These are phyloP conservation scores for Agrotis clavis DNA, from an alignment of 2,888 invertebrate genomes.

Conservation along the genomic window DNA sequence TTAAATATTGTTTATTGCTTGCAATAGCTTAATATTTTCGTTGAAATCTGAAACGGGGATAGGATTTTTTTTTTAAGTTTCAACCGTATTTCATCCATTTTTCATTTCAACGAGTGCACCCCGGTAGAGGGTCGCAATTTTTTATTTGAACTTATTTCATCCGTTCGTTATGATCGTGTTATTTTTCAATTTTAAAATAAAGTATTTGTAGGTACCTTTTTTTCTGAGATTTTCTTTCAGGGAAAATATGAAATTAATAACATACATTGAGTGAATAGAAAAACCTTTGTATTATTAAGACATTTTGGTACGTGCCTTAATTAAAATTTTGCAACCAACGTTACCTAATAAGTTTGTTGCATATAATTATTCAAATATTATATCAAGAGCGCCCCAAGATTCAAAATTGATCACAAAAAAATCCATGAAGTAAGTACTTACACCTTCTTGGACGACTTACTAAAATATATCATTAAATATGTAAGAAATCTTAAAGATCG, in stretches of 20 bases:
- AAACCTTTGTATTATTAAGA: too few species aligned
- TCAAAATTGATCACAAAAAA: not conserved
- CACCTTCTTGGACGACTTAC: not conserved
- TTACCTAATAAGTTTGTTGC: too few species aligned
- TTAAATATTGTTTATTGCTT: slow-evolving; percentile 37
- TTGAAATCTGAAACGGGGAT: slow-evolving; percentile 4
- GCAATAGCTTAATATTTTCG: slow-evolving; percentile 12
- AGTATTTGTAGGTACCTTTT: too few species aligned
- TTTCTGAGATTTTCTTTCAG: not conserved
- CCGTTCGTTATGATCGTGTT: slow-evolving; percentile 16
- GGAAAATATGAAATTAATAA: too few species aligned
- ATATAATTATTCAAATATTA: not conserved
- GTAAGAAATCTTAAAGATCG: not conserved
- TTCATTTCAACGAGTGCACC: slow-evolving; percentile 37
- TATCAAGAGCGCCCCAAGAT: not conserved
- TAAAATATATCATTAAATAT: not conserved
- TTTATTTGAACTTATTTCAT: slow-evolving; percentile 23
- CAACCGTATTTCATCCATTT: slow-evolving; percentile 23
- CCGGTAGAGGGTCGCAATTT: slow-evolving; percentile 20
- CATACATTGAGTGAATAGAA: too few species aligned
- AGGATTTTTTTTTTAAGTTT: slow-evolving; percentile 2
- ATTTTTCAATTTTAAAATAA: not conserved
- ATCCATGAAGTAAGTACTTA: not conserved
- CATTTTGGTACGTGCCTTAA: too few species aligned
- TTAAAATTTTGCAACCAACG: too few species aligned